Evolutionary conservation across 2,113 vertebrate species (phyloP).

Genomic region (Apaloderma vittatum): DNA sequence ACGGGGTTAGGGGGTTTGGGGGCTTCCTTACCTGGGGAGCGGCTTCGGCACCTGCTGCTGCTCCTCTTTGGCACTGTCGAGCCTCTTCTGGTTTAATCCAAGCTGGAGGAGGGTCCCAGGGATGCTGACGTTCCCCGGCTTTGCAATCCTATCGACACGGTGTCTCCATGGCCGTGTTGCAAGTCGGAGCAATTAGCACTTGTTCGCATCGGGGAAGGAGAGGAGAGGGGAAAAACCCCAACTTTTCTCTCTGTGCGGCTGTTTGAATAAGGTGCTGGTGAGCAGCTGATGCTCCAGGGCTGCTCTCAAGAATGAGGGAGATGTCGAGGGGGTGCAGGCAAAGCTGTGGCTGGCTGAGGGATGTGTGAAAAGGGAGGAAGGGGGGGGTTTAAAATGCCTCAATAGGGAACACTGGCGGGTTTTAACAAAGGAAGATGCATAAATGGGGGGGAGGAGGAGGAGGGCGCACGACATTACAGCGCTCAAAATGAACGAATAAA

Average conservation of each 20-base stretch:
- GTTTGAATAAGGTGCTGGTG: not conserved
- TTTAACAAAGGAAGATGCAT: not conserved
- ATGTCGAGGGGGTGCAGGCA: not conserved
- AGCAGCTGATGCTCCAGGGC: not conserved
- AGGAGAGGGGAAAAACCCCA: not conserved
- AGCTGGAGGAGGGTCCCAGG: conserved; percentile 55
- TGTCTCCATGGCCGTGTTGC: not conserved
- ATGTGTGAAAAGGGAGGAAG: not conserved
- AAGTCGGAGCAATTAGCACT: not conserved
- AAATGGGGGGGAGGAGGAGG: not conserved
- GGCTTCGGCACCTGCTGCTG: not conserved
- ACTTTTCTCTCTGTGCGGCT: not conserved
- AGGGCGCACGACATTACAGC: not conserved
- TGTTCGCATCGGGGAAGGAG: not conserved
- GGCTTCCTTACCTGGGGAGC: conserved; percentile 34
- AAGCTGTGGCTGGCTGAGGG: not conserved
- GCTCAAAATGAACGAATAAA: not conserved
- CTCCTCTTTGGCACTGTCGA: not conserved
- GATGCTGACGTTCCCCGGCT: conserved; percentile 56
- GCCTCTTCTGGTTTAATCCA: not conserved
- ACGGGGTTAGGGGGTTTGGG: too few species aligned
- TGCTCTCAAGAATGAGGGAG: not conserved
- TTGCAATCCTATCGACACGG: not conserved
- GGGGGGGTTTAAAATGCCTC: not conserved
- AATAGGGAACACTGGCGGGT: not conserved